Conservation (phyloP, 2,888 invertebrate species). For the Dryadula phaetusa region DNA sequence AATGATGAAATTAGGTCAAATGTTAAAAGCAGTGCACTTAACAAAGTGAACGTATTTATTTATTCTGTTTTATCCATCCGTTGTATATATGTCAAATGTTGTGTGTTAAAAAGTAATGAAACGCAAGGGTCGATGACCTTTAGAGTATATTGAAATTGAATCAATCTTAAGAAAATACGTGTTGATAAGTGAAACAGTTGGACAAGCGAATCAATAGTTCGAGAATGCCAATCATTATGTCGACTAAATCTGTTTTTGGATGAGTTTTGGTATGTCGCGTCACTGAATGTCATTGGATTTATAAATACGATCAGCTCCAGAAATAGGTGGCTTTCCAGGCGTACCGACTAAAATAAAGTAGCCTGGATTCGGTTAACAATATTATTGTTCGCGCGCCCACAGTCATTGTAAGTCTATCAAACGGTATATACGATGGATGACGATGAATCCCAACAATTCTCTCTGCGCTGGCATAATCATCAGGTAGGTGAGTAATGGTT, state of each 20-base stretch:
- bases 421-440: conserved; percentile 73
- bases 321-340: conserved; percentile 85
- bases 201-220: conserved; percentile 52
- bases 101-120: not conserved
- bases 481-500: conserved; percentile 86
- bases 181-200: conserved; percentile 16
- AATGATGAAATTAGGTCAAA: conserved; percentile 18
- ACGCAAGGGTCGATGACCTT: not conserved
- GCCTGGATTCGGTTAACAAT: conserved; percentile 84
- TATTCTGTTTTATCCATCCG: conserved; percentile 6
- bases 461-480: conserved; percentile 94
- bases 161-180: not conserved
- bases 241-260: conserved; percentile 84
- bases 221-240: conserved; percentile 77
- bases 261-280: conserved; percentile 83
- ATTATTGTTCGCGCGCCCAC: conserved; percentile 77
- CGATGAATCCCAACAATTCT: conserved; percentile 90
- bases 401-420: conserved; percentile 62
- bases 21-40: conserved; percentile 17
- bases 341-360: conserved; percentile 84
- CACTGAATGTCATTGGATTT: conserved; percentile 84
- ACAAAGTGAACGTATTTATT: conserved; percentile 16
- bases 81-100: conserved; percentile 8
- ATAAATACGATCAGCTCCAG: conserved; percentile 85
- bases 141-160: conserved; percentile 1